These are phyloP conservation scores for Aurelia coerulea DNA, from an alignment of 30 jellyfish, hydroid and myxozoan genomes.

Conservation along the genomic window DNA sequence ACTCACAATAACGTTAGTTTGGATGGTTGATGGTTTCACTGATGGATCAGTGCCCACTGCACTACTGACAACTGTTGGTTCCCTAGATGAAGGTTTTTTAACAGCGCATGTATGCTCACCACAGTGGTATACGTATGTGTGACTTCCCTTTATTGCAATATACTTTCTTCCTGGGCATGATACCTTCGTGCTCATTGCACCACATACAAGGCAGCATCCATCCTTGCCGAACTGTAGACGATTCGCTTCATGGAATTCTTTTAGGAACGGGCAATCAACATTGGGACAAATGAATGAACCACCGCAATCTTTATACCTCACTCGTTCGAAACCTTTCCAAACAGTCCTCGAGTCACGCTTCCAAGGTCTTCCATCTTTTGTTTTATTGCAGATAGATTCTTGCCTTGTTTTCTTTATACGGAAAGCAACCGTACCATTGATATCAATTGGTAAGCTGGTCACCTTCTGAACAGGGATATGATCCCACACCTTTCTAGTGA, in stretches of 20 bases:
- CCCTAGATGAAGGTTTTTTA: neutral
- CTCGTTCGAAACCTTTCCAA: slow-evolving; percentile 1
- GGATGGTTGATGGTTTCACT: slow-evolving; percentile 2
- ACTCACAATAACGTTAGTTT: neutral
- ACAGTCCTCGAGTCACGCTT: neutral
- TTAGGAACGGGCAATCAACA: neutral
- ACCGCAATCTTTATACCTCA: slow-evolving; percentile 2
- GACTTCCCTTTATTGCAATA: neutral
- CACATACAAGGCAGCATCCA: slow-evolving; percentile 3
- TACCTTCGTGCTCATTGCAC: neutral
- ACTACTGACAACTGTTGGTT: neutral
- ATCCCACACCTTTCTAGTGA: too few species aligned
- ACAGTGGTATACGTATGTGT: neutral
- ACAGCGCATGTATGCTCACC: slow-evolving; percentile 5
- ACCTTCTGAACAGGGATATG: too few species aligned
- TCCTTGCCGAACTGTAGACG: neutral
- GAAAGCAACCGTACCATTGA: too few species aligned
- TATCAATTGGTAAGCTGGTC: too few species aligned
- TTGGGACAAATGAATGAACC: neutral
- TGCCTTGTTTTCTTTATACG: too few species aligned
- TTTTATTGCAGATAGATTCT: too few species aligned
- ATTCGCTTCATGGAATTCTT: neutral
- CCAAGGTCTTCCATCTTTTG: neutral
- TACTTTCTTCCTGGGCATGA: neutral
- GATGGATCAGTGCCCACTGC: neutral